Base-by-base conservation (phyloP, 2,888 invertebrate species). In the Nephrotoma flavescens region DNA sequence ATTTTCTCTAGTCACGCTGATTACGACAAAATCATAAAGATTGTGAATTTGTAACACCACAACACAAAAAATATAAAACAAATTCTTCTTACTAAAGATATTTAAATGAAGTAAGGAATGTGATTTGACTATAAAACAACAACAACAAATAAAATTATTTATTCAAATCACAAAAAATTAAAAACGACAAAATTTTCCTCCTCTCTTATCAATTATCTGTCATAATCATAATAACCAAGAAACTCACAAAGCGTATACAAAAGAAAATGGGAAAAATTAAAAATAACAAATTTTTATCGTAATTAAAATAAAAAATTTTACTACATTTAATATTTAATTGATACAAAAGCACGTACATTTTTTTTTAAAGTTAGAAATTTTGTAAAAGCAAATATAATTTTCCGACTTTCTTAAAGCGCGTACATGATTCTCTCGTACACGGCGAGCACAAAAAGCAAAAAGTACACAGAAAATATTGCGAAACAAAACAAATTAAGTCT, bases 401-500 rank as follows among this genome's bases (percentile, higher is more conserved):
- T 31, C 31, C 9, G 71, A 71, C 71, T 71, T 31, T 9, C 15
- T 5, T 15, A 52, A 52, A 15, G 15, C 31, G 31, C 31, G 31
- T 2, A 31, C 31, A 31, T 31, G 31, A 31, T 31, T 31, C 31
- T 31, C 31, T 31, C 31, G 31, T 31, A 31, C 31, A 31, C 31
- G 2, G 31, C 31, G 31, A 31, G 31, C 31, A 31, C 31, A 31
- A 31, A 31, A 31, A 31, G 31, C 31, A 31, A 31, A 31, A 31
- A 31, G 31, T 2, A 31, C 31, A 31, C 31, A 31, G 31, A 31
- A 31, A 31, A 19, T 19, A 57, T 47, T 12, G 41, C 42, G 71
- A 71, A 71, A 84, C n/a, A 84, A 41, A 84, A 84, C 83, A 84
- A 84, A 84, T 84, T 84, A 84, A 84, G 83, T 42, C 5, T 84